Conservation (phyloP, 1,140 invertebrate genomes). For the Drosophila equinoxialis region DNA sequence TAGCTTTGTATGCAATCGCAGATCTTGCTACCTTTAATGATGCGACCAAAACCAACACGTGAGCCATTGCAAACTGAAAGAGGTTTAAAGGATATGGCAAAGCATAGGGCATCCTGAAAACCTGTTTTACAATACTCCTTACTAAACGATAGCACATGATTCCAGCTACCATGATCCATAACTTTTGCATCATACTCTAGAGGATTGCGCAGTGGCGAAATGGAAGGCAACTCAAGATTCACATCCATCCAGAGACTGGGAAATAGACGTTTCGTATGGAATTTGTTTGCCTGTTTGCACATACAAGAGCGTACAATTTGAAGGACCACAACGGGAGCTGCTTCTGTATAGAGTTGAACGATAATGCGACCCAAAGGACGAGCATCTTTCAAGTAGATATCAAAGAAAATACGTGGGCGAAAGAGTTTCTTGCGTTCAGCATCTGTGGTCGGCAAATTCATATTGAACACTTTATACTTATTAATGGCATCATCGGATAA, state of each 20-base stretch:
- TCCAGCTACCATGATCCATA: slow-evolving; percentile 56
- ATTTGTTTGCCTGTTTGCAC: slow-evolving; percentile 37
- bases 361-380: slow-evolving; percentile 62
- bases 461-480: slow-evolving; percentile 54
- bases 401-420: slow-evolving; percentile 64
- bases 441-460: slow-evolving; percentile 41
- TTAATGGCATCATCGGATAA: slow-evolving; percentile 37
- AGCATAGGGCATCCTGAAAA: slow-evolving; percentile 49
- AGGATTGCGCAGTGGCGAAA: slow-evolving; percentile 30
- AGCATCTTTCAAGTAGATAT: slow-evolving; percentile 54
- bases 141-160: slow-evolving; percentile 65
- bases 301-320: slow-evolving; percentile 63
- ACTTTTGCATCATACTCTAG: slow-evolving; percentile 69
- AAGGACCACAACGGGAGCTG: slow-evolving; percentile 66
- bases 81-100: slow-evolving; percentile 73
- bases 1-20: slow-evolving; percentile 68
- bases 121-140: slow-evolving; percentile 49
- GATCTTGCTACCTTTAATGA: slow-evolving; percentile 60
- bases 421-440: slow-evolving; percentile 49
- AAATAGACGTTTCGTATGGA: slow-evolving; percentile 58
- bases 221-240: slow-evolving; percentile 35
- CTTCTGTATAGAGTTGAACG: slow-evolving; percentile 73
- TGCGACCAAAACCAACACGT: slow-evolving; percentile 67
- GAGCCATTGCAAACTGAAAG: slow-evolving; percentile 62
- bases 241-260: slow-evolving; percentile 71